These are phyloP conservation scores for Lethrus apterus DNA, from an alignment of 1,140 invertebrate species.

Conservation along the genomic window DNA sequence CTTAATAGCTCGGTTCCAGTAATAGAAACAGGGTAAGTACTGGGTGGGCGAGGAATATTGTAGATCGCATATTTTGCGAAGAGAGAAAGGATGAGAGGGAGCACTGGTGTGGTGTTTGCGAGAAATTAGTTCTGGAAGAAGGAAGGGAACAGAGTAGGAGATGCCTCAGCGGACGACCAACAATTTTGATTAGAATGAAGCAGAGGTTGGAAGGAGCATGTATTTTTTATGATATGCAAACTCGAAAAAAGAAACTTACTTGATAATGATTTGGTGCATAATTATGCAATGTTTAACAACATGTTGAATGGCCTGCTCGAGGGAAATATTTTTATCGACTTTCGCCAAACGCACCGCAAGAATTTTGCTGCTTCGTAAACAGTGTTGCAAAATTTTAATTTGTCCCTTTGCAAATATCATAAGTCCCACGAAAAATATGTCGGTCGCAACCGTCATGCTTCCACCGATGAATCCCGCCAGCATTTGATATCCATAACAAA, in stretches of 20 bases:
- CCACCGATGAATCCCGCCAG: conserved; percentile 16
- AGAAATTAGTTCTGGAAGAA: no score
- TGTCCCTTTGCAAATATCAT: conserved; percentile 21
- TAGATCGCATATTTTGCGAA: no score
- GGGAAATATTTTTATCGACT: background rate
- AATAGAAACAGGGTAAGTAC: no score
- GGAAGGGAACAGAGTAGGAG: no score
- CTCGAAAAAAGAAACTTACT: conserved; percentile 19
- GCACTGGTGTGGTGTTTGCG: no score
- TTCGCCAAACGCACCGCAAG: background rate
- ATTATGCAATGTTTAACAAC: conserved; percentile 13
- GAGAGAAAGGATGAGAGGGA: no score
- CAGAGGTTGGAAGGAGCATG: no score
- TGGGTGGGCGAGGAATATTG: no score
- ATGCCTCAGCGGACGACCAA: no score
- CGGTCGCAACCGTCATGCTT: conserved; percentile 10
- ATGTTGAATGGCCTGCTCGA: conserved; percentile 5
- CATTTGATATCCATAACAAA: conserved; percentile 13
- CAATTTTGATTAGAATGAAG: no score
- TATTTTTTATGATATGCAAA: no score
- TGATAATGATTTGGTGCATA: conserved; percentile 18
- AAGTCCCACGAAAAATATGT: conserved; percentile 18
- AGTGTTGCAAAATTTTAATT: conserved; percentile 18
- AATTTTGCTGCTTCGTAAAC: conserved; percentile 5
- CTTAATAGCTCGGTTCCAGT: no score